Base-by-base conservation (phyloP, 2,888 invertebrate species). In the Erynnis tages region DNA sequence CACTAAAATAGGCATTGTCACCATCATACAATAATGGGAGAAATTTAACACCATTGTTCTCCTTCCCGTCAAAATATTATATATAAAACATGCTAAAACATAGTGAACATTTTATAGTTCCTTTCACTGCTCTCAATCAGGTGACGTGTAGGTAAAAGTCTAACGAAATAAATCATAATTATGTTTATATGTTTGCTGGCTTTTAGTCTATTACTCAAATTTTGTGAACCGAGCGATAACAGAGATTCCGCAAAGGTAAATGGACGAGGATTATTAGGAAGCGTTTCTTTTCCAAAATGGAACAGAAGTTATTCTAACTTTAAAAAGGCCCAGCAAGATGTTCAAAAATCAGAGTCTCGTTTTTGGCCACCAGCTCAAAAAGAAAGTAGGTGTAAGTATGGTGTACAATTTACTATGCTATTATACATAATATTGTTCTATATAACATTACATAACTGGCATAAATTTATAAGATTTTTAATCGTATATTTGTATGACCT, bases 381-480 rank as follows among this genome's bases (percentile, higher is more conserved):
- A 54, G 87, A 88, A 52, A 77, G 79, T 50, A 65, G 85, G 56
- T 87, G 88, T 88, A 65, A 87, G 88, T 80, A 48, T 25, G 4
- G 6, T 13, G n/a, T n/a, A n/a, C n/a, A n/a, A n/a, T n/a, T n/a
- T n/a, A 5, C n/a, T 10, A 17, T 2, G 6, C 1, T 10, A 10
- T n/a, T 29, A 8, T n/a, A 8, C n/a, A 2, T 2, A 23, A 4
- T 23, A 8, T 6, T 23, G 5, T 23, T 8, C 8, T 4, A 23
- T 23, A 23, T 23, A 7, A 1, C 4, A 7, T 23, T 5, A 6
- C 2, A n/a, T 27, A 2, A n/a, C 1, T n/a, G 2, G 2, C 10
- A 27, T 27, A n/a, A 27, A 4, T 27, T 27, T 3, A 21, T 21
- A 21, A 21, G 21, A 4, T 3, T 21, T 21, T 21, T 21, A 21